Evolutionary conservation across 2,888 invertebrate species (phyloP), one percentile per base, ranked within the genome.

Genomic region (Caenorhabditis doughertyi): DNA sequence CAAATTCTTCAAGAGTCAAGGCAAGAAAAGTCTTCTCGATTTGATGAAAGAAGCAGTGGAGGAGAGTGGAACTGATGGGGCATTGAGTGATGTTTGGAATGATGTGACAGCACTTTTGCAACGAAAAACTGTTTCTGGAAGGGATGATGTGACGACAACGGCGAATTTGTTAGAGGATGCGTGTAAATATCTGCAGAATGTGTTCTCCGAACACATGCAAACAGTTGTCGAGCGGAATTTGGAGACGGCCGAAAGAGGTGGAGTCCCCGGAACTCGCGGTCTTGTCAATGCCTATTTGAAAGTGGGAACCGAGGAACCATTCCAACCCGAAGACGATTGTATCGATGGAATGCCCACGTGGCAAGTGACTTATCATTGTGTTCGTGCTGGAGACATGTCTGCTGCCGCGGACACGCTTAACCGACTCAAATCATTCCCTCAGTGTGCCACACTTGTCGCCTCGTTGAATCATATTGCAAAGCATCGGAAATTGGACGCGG

Each of bases 251-350:
- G 80, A 88, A 51, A 72, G 90, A 58, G 91, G 91, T 27, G 91
- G 91, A n/a, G 62, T 90, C 13, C 91, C 91, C 2, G 90, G 90
- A 7, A 87, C 87, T 2, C 49, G 84, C 16, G 83, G 88, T 16
- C 83, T 90, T 23, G 87, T 91, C 11, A 84, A 85, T n/a, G 91
- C 90, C 1, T 91, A 80, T 71, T 71, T 91, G 79, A 91, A 91
- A 53, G 90, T 64, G 13, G 70, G 79, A 35, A 60, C 74, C 23
- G 83, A 83, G 27, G 76, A 76, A 1, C 32, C 79, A 7, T 73
- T 73, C 65, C 32, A 80, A 2, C 65, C 84, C 29, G 87, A 87
- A 79, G 87, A 87, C 68, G 87, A 85, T 47, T 68, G 73, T 42
- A 72, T 84, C 42, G 80, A 85, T 53, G 85, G 84, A 27, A 42